Conservation (phyloP, 2,113 vertebrate species). For the Vulpes ferrilata region DNA sequence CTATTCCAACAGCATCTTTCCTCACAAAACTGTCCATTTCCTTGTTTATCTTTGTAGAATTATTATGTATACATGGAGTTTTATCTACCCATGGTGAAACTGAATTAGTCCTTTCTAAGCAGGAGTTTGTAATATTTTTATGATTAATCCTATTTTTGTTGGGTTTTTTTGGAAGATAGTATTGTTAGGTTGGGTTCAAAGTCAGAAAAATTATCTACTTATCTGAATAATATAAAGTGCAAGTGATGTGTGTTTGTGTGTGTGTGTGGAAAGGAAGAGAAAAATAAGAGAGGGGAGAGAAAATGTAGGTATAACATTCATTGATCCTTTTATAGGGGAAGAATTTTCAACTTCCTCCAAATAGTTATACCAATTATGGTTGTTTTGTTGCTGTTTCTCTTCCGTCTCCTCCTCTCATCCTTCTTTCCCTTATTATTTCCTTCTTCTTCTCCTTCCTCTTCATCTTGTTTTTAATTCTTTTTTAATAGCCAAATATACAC, state of each 20-base stretch:
- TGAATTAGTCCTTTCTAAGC: neutral
- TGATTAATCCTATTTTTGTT: conserved; percentile 12
- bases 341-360: neutral
- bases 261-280: neutral
- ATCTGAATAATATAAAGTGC: neutral
- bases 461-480: neutral
- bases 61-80: neutral
- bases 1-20: neutral
- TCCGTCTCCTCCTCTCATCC: neutral
- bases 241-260: neutral
- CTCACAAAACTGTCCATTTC: neutral
- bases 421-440: neutral
- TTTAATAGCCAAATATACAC: neutral
- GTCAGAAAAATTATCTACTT: neutral
- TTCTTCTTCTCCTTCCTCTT: neutral
- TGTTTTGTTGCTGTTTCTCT: neutral
- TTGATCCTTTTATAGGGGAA: neutral
- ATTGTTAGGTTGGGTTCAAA: neutral
- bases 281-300: neutral
- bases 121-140: neutral
- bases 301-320: neutral
- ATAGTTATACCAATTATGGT: neutral
- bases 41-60: conserved; percentile 8
- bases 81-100: neutral
- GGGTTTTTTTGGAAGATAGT: neutral